Conservation (phyloP, 2,888 invertebrate genomes). For the Drosophila antonietae region DNA sequence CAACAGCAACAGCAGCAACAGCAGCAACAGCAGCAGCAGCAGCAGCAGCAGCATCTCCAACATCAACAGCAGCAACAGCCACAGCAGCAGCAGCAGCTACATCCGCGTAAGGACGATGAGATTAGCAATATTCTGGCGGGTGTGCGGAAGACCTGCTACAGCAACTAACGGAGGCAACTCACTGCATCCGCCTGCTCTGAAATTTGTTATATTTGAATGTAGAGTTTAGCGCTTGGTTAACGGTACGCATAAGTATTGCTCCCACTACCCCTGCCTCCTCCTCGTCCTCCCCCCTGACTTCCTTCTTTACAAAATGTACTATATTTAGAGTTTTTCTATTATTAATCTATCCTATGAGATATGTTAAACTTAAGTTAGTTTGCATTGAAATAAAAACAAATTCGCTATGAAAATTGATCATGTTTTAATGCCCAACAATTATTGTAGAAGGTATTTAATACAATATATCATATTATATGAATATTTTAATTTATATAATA, state of each 20-base stretch:
- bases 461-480: too few relatives aligned
- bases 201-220: constrained; percentile 45
- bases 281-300: not conserved
- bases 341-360: constrained; percentile 30
- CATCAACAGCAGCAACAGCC: constrained; percentile 85
- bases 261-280: not conserved
- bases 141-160: constrained; percentile 94
- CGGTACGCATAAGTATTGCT: constrained; percentile 44
- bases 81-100: constrained; percentile 81
- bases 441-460: too few relatives aligned
- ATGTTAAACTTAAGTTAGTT: constrained; percentile 53
- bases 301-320: constrained; percentile 31
- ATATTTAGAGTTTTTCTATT: constrained; percentile 46
- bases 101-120: constrained; percentile 90
- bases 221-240: constrained; percentile 50
- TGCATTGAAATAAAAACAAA: constrained; percentile 59
- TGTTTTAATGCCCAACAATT: not conserved
- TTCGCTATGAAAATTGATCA: constrained; percentile 25
- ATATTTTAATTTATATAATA: not conserved
- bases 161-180: constrained; percentile 86
- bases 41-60: constrained; percentile 83
- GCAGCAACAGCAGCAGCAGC: constrained; percentile 83
- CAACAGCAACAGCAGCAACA: constrained; percentile 84
- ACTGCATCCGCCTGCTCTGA: constrained; percentile 16
- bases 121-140: constrained; percentile 95